Base-by-base conservation (phyloP, 2,797 vertebrate genomes). In the Micrastur ruficollis region DNA sequence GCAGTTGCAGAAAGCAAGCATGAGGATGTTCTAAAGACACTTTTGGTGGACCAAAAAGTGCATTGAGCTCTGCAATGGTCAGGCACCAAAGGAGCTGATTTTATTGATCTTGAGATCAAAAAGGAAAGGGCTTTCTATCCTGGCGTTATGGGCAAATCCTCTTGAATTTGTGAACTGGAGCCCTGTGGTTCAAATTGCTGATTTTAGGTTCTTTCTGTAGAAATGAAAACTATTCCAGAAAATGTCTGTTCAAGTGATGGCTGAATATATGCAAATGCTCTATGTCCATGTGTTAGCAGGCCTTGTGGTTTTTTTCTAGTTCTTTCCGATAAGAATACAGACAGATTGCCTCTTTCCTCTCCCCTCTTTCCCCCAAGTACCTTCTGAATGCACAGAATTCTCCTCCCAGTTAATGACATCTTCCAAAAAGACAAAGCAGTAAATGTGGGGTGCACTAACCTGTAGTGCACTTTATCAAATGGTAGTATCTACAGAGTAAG, bases 381-480 rank as follows among this genome's bases (percentile, higher is more conserved):
- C 14, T 50, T 70, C 29, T 38, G 58, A 79, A 53, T 42, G 42
- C 26, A 36, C 62, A 50, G 66, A 49, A n/a, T 65, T 67, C 34
- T 88, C 13, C 72, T 79, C 58, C n/a, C 44, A 32, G 25, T 25
- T 46, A 53, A 42, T 7, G 26, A 23, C 16, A 8, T 11, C 49
- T 42, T 91, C 49, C 29, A 9, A 66, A 62, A 68, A 53, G 61
- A 19, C 29, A 55, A 46, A 65, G 61, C 31, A 44, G 31, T n/a
- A 47, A 63, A 23, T 44, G 38, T 53, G 44, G 61, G 15, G 8
- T 10, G 32, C 4, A 2, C 21, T 63, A 26, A 50, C n/a, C 58
- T 62, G 31, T 31, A 36, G 18, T 6, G 12, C 0, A 2, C 42
- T 75, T 73, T 31, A 66, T 31, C 1, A 1, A 31, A 14, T 0